phyloP scores from a whole-genome alignment of 2,888 invertebrate species.

The Temnothorax ravouxi region DNA sequence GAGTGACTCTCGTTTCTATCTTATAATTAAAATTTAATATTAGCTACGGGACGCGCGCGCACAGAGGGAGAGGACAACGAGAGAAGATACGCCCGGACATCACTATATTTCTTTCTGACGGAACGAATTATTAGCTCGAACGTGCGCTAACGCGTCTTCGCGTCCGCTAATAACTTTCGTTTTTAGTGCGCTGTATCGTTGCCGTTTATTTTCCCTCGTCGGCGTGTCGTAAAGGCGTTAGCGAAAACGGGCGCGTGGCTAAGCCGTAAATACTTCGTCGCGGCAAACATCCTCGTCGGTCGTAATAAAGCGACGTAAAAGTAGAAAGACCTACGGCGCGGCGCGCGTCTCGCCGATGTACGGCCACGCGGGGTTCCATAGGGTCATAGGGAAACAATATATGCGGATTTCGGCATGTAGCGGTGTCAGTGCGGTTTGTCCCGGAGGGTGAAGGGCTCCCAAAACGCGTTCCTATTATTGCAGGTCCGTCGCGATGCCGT shows the following conservation, averaged over 20 bases:
- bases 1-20: background rate
- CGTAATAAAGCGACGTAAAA: conserved; percentile 75
- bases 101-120: conserved; percentile 18
- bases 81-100: background rate
- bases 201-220: conserved; percentile 38
- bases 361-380: conserved; percentile 60
- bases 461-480: conserved; percentile 48
- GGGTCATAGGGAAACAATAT: conserved; percentile 73
- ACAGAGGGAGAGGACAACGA: background rate
- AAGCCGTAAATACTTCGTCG: conserved; percentile 77
- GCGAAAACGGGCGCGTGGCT: conserved; percentile 64
- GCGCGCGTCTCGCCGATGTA: conserved; percentile 67
- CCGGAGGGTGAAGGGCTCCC: conserved; percentile 45
- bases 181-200: conserved; percentile 62
- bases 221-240: conserved; percentile 61
- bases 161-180: conserved; percentile 63
- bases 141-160: conserved; percentile 51
- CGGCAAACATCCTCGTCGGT: conserved; percentile 76
- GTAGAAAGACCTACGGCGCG: conserved; percentile 63
- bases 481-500: conserved; percentile 53
- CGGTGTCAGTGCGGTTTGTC: conserved; percentile 45
- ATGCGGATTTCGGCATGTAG: conserved; percentile 58
- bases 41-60: background rate
- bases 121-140: conserved; percentile 61
- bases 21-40: conserved; percentile 43